Base-by-base conservation (phyloP, 2,113 vertebrate species). In the Diglossa brunneiventris region DNA sequence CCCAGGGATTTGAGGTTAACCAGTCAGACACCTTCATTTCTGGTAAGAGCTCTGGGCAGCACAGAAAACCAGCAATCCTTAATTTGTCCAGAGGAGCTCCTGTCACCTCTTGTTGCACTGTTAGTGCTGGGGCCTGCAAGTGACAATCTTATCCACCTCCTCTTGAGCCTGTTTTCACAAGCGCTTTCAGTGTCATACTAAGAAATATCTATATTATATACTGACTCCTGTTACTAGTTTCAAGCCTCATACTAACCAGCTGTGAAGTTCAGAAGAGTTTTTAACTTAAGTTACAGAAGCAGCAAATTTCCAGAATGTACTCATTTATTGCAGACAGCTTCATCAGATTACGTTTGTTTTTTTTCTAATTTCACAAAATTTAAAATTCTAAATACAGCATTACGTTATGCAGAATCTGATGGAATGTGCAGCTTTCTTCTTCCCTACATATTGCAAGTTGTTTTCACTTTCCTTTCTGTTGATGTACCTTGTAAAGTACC, bases 101-200 rank as follows among this genome's bases (percentile, higher is more conserved):
- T 7, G 7, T 74, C 64, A 39, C 20, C 14, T 83, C 14, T 69
- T 66, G 5, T 52, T 80, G 56, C 37, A 39, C 24, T 64, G 22
- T 79, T 83, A 76, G 19, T 64, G 23, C 18, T 61, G 58, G 27
- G 31, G 15, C 35, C 41, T 62, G 17, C 61, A 46, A 37, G 56
- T 42, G 28, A 3, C 44, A 82, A 0, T 55, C 41, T 55, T 59
- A 24, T 0, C 4, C 6, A 47, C 7, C 3, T 61, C 7, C 18
- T 63, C 46, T 39, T 61, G 11, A 37, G 62, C 35, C 42, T 73
- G 5, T 81, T 89, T 62, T 39, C 41, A 33, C 3, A 6, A 81
- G 20, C 2, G 8, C 14, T 87, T 81, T 59, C 56, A 72, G 5
- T 46, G 30, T 47, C 46, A 37, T 5, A 7, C 35, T 68, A 20